Evolutionary conservation across 2,888 invertebrate species (phyloP), one percentile per base, ranked within the genome.

Genomic region (Mythimna loreyi): DNA sequence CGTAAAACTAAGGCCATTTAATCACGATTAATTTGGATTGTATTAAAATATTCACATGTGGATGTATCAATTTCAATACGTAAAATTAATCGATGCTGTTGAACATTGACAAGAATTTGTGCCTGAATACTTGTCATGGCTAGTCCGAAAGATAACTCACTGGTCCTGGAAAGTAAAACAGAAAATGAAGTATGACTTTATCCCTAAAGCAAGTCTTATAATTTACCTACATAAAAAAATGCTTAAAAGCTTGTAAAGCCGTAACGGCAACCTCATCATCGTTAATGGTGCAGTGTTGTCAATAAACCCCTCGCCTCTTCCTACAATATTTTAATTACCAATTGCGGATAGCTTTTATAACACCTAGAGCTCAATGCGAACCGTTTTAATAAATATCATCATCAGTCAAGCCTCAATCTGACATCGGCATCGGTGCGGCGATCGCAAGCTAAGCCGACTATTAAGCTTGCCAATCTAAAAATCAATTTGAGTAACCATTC

Each of bases 401-500:
- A 80, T 80, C 80, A 69, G 47, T 70, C 80, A 60, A 49, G 40
- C 55, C 36, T n/a, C 9, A 45, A 50, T 53, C 64, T 43, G 65
- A 62, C 75, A 36, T 33, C n/a, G 55, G 30, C 30, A n/a, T 19
- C 43, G n/a, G 30, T 1, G 40, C 43, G n/a, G 25, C 33, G 47
- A 25, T 69, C 30, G 36, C 45, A 47, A 8, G 28, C 64, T 65
- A 59, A 55, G 30, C 21, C 30, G 25, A 23, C 68, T 49, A 65
- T 63, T 80, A 68, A 64, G 49, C 56, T 70, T 50, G 68, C 76
- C 70, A 80, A 78, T 78, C 78, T 63, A 70, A 70, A 75, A 75
- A 63, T 80, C 76, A 75, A 78, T 78, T 78, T 66, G 49, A 70
- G 78, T 21, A 75, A 52, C 76, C 62, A 43, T 57, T 66, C 33